These are phyloP conservation scores for Vireo altiloquus DNA, from an alignment of 2,113 vertebrate species.

Conservation along the genomic window DNA sequence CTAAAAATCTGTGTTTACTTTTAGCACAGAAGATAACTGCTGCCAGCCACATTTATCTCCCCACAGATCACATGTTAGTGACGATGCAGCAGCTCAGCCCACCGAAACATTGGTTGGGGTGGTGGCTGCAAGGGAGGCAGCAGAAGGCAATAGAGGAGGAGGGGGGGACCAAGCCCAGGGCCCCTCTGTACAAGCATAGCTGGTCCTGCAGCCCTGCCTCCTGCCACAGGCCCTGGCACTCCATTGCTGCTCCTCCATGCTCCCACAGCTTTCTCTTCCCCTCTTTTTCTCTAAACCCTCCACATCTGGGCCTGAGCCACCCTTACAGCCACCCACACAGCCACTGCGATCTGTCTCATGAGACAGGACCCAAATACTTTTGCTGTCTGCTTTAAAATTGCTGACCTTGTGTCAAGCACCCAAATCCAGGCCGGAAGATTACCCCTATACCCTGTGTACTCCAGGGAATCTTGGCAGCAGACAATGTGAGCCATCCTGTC, in stretches of 20 bases:
- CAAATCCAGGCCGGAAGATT: neutral
- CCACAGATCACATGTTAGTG: neutral
- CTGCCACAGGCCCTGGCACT: neutral
- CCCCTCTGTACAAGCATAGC: rapidly evolving
- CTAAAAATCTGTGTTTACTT: conserved; percentile 1
- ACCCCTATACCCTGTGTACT: neutral
- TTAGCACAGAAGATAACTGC: neutral
- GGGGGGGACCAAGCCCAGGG: neutral
- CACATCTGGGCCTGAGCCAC: neutral
- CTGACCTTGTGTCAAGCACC: neutral
- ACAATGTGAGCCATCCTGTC: neutral
- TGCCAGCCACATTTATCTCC: neutral
- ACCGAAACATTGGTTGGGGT: neutral
- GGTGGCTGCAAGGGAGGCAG: neutral
- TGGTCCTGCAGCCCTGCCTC: neutral
- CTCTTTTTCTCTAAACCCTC: neutral
- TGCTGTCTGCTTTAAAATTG: neutral
- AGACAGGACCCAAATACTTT: neutral
- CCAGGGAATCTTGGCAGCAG: neutral
- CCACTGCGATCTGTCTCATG: neutral
- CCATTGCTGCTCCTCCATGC: neutral
- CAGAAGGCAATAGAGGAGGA: neutral
- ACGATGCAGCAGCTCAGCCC: neutral
- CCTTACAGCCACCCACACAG: neutral
- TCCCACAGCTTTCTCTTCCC: neutral